Percentiles rank a stretch among this genome's conserved stretches.
phyloP scores from a whole-genome alignment of 2,797 vertebrate genomes.

The Nothura maculosa region DNA sequence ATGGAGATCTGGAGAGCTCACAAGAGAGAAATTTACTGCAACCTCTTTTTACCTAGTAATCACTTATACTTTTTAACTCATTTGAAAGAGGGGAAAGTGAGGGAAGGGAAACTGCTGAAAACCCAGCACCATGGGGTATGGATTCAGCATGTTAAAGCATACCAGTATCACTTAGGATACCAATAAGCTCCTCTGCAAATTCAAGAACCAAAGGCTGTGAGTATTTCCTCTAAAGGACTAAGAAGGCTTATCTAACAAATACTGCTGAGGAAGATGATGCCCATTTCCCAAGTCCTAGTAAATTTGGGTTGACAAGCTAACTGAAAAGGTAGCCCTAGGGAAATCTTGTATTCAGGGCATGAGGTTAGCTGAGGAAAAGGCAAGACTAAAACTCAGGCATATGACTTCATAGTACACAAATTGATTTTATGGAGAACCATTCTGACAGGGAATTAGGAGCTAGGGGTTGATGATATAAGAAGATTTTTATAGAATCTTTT shows the following conservation, averaged over 20 bases:
- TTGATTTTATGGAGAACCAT: slow-evolving; percentile 18
- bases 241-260: slow-evolving; percentile 1
- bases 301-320: slow-evolving; percentile 57
- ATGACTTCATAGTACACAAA: slow-evolving; percentile 55
- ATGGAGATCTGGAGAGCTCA: not conserved
- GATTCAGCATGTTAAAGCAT: not conserved
- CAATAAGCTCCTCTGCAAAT: not conserved
- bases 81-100: not conserved
- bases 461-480: slow-evolving; percentile 10
- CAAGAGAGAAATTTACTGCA: not conserved
- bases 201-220: not conserved
- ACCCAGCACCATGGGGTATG: fast-evolving
- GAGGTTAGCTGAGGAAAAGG: slow-evolving; percentile 72
- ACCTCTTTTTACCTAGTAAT: not conserved
- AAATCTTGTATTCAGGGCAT: slow-evolving; percentile 42
- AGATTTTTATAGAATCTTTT: slow-evolving; percentile 9
- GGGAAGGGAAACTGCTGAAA: not conserved
- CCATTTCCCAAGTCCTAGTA: slow-evolving; percentile 41
- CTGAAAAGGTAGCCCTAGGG: slow-evolving; percentile 31
- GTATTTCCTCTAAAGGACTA: slow-evolving; percentile 13
- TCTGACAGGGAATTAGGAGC: slow-evolving; percentile 36
- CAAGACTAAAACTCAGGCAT: slow-evolving; percentile 51
- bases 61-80: not conserved
- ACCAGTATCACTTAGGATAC: not conserved
- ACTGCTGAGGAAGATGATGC: slow-evolving; percentile 40